Evolutionary conservation across 2,113 vertebrate species (phyloP).

Genomic region (Camelus dromedarius): DNA sequence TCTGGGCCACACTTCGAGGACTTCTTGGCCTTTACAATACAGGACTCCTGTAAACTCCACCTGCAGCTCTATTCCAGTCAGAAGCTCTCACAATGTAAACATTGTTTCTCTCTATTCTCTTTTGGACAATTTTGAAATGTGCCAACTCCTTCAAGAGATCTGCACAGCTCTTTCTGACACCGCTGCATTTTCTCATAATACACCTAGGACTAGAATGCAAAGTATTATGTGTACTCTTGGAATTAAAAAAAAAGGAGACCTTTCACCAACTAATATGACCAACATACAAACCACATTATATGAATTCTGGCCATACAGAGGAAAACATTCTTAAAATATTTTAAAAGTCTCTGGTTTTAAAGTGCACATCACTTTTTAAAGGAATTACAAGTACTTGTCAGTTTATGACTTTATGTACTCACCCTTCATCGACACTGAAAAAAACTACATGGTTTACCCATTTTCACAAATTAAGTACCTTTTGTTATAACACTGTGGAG

Average conservation of each 20-base stretch:
- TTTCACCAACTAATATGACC: background rate
- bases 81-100: background rate
- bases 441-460: background rate
- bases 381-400: background rate
- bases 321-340: conserved; percentile 35
- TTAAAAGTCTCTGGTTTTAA: conserved; percentile 15
- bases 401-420: background rate
- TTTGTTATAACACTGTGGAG: background rate
- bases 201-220: background rate
- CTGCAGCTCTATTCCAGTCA: background rate
- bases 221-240: background rate
- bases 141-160: background rate
- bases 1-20: background rate
- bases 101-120: background rate
- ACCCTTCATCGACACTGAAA: background rate
- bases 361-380: background rate
- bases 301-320: background rate
- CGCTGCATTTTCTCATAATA: conserved; percentile 1
- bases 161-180: background rate
- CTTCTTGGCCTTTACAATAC: conserved; percentile 28
- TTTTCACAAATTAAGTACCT: conserved; percentile 24
- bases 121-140: conserved; percentile 1
- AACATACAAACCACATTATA: background rate
- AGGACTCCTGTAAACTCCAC: background rate
- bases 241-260: background rate